A percentile compares a stretch with the other conserved stretches of the same genome.
phyloP scores from a whole-genome alignment of 2,113 vertebrate species.

The Notarius quadriscutis region DNA sequence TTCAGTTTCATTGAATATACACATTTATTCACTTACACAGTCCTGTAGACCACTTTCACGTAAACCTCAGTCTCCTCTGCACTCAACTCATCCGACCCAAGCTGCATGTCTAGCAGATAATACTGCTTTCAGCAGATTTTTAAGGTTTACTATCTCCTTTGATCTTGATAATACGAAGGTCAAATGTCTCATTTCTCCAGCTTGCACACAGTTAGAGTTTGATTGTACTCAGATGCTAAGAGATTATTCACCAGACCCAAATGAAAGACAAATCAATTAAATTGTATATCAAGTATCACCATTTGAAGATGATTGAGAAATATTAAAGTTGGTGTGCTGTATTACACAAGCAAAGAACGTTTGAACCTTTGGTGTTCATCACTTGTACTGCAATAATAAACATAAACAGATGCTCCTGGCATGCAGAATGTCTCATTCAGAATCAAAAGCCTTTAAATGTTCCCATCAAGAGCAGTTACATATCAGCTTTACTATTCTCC shows the following conservation, averaged over 20 bases:
- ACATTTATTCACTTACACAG: not conserved
- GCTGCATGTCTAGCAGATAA: conserved; percentile 32
- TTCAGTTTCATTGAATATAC: not conserved
- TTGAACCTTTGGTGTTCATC: conserved; percentile 43
- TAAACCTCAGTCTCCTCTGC: conserved; percentile 11
- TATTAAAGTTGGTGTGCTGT: conserved; percentile 48
- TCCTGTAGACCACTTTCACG: conserved; percentile 8
- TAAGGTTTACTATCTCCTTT: conserved; percentile 44
- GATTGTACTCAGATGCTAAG: conserved; percentile 47
- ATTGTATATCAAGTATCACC: conserved; percentile 55
- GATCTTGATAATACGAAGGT: conserved; percentile 49
- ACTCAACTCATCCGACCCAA: conserved; percentile 4
- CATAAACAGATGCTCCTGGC: conserved; percentile 56
- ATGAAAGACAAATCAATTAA: conserved; percentile 56
- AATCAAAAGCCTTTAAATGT: conserved; percentile 52
- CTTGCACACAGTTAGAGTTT: conserved; percentile 49
- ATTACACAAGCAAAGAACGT: conserved; percentile 42
- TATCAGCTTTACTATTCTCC: conserved; percentile 44
- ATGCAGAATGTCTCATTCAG: conserved; percentile 54
- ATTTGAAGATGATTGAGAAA: conserved; percentile 49
- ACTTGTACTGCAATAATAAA: conserved; percentile 56
- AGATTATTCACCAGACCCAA: conserved; percentile 58
- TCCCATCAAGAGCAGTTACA: conserved; percentile 57
- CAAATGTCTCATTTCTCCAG: conserved; percentile 61
- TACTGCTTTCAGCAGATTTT: conserved; percentile 40